Evolutionary conservation across 2,888 invertebrate genomes (phyloP), one percentile per base, ranked within the genome.

Genomic region (Homarus gammarus): DNA sequence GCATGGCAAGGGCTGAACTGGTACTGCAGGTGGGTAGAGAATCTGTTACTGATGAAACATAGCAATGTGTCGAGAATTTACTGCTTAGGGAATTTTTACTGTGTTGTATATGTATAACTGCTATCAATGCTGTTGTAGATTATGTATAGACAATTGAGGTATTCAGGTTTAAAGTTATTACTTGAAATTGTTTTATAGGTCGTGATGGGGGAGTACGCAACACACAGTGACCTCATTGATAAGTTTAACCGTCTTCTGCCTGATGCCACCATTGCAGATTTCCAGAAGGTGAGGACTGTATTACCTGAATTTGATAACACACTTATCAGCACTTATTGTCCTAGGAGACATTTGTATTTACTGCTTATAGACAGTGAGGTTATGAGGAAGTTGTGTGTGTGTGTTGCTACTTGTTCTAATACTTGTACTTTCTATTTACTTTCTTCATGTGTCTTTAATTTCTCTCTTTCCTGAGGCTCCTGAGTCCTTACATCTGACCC

Each of bases 1-100:
- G 99, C 56, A 99, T 99, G 98, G 98, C 98, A 0, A 97, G 98
- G 93, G 99, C 99, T 0, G 99, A 99, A 94, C 99, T 99, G 98
- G 97, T 99, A 64, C 95, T 99, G n/a, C 99, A 99, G 95, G 95
- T 99, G 49, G 98, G 99, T 0, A 99, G 99, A 99, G 44, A 36
- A 27, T 36, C 38, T 40, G 36, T 22, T 22, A 56, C 36, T 36
- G 3, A 22, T 15, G 12, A 44, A 44, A 44, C 12, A 44, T 12
- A 8, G 56, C 22, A 56, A 18, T 56, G 5, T 56, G 22, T 49
- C 10, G 49, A 49, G 15, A 49, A n/a, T 8, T 49, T 49, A 49
- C 49, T 49, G 10, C 15, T 49, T 49, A 49, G 49, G 49, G 49
- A 49, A 70, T 31, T 70, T 31, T 70, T 31, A 6, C 22, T 70